Evolutionary conservation across 2,113 vertebrate species (phyloP).

Genomic region (Rhinolophus sinicus): DNA sequence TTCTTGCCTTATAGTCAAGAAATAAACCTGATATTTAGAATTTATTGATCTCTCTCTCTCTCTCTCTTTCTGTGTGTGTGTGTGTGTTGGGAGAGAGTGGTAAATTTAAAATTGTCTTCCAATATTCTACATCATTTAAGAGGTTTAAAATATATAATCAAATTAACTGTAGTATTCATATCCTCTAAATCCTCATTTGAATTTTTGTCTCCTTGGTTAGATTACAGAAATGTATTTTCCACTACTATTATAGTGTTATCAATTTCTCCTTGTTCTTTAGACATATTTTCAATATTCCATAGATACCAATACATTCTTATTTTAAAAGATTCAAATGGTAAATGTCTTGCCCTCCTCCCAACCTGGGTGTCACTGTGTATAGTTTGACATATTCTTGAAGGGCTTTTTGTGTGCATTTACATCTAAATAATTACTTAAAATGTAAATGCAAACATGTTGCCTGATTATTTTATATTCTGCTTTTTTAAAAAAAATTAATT

Average conservation of each 20-base stretch:
- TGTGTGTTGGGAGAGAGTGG: neutral
- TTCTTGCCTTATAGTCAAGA: neutral
- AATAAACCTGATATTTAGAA: neutral
- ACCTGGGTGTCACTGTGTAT: neutral
- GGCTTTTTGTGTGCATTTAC: neutral
- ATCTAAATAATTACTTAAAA: neutral
- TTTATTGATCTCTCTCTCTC: neutral
- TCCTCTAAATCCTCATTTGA: neutral
- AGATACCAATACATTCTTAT: neutral
- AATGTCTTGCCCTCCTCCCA: neutral
- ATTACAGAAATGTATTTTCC: neutral
- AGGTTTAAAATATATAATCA: neutral
- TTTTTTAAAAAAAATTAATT: neutral
- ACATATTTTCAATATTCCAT: neutral
- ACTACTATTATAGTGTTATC: neutral
- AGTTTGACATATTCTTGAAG: neutral
- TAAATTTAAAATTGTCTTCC: slow-evolving; percentile 30
- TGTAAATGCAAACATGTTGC: neutral
- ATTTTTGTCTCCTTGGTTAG: neutral
- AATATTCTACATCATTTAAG: neutral
- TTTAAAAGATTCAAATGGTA: neutral
- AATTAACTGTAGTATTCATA: neutral
- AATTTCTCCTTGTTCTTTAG: neutral
- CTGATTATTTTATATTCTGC: neutral
- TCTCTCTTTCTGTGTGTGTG: neutral